Evolutionary conservation across 2,113 vertebrate species (phyloP), one percentile per base, ranked within the genome.

Genomic region (Hypanus sabinus): DNA sequence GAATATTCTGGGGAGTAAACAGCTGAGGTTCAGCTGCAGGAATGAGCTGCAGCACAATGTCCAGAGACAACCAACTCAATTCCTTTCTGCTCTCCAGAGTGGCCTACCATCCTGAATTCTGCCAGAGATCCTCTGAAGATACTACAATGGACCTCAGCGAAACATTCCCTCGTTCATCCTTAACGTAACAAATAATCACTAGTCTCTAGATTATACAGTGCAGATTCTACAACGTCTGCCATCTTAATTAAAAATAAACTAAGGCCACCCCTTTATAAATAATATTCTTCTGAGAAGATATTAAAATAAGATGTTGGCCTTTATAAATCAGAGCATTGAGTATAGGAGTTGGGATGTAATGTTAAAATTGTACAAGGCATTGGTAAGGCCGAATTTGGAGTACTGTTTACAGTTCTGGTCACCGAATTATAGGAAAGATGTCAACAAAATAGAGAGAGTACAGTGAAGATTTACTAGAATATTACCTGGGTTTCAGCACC

Each of bases 211-310:
- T 27, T 16, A 30, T 16, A 55, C 55, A n/a, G 55, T 30, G 20
- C 22, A 55, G 46, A 46, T 55, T 83, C 55, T 12, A 87, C 2
- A 18, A 57, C 12, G 30, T 62, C 65, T 90, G 85, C 85, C 60
- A 33, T 18, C 30, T 62, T 90, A 90, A 90, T 90, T 90, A 62
- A 88, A 87, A 88, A 88, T 65, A 90, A 90, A 90, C 60, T 65
- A 16, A 5, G 57, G 57, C 20, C 36, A 30, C 33, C n/a, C 6
- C 60, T 20, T 2, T 16, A 14, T 33, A 65, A 90, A 90, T 0
- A 20, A n/a, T 65, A 18, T 12, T 33, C 30, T 90, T 27, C 60
- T 83, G 5, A 65, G 60, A 65, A 5, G 27, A 20, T 60, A 12
- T 18, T 62, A 90, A 65, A 30, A 90, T 65, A 60, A n/a, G n/a